Evolutionary conservation across 2,888 invertebrate genomes (phyloP).

Genomic region (Brachynemurus nebulosus): DNA sequence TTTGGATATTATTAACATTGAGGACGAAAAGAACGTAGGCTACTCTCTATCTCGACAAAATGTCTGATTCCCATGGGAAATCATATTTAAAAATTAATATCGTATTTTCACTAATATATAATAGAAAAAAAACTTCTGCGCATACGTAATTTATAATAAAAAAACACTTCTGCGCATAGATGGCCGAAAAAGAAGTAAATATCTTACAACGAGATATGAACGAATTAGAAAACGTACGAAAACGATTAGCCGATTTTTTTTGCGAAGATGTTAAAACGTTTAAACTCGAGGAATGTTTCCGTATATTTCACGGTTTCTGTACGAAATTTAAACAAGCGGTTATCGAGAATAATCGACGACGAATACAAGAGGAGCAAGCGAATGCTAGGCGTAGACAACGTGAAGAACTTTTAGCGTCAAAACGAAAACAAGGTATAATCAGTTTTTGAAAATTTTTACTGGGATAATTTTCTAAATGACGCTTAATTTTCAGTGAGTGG

Average conservation of each 20-base stretch:
- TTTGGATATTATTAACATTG: too few species aligned
- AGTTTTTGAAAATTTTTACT: constrained; percentile 18
- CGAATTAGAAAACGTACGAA: constrained; percentile 66
- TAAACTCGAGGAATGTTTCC: constrained; percentile 88
- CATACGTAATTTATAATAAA: neutral
- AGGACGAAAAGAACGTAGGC: neutral
- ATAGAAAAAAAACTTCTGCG: neutral
- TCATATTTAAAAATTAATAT: neutral
- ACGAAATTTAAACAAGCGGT: constrained; percentile 72
- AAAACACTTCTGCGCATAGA: constrained; percentile 31
- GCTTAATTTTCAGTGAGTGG: constrained; percentile 30
- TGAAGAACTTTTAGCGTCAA: constrained; percentile 53
- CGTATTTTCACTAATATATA: neutral
- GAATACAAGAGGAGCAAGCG: constrained; percentile 75
- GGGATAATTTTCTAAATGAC: neutral
- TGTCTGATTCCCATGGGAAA: too few species aligned
- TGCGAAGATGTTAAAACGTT: constrained; percentile 85
- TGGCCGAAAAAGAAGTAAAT: constrained; percentile 65
- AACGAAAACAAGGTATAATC: constrained; percentile 47
- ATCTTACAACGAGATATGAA: constrained; percentile 67
- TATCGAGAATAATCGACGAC: constrained; percentile 70
- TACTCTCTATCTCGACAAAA: neutral
- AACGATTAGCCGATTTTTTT: constrained; percentile 79
- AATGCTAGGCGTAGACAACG: constrained; percentile 59
- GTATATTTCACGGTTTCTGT: constrained; percentile 79